Evolutionary conservation across 2,113 vertebrate species (phyloP), one percentile per base, ranked within the genome.

Genomic region (Aptenodytes patagonicus): DNA sequence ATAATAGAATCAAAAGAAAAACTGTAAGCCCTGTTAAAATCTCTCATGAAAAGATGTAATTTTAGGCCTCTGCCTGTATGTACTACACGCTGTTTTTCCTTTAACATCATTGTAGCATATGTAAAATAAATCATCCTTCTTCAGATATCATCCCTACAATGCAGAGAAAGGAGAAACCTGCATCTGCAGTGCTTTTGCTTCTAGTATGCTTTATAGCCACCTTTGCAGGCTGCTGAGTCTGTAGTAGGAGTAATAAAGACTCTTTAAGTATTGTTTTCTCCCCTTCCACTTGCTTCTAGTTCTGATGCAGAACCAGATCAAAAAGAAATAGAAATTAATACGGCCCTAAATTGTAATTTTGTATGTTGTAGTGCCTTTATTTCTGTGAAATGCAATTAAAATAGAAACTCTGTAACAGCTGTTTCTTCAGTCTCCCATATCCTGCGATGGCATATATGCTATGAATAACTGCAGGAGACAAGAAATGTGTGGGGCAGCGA

Each of bases 401-500:
- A 38, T 4, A 64, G 42, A 7, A 82, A 14, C 40, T 84, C 26
- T 82, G 28, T 47, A 62, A 9, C 4, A 64, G 17, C 18, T 66
- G 15, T 36, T 87, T 75, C 29, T 42, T 80, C 22, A 28, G 52
- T 44, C 17, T 85, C n/a, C 47, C 1, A 0, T 83, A 2, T 13
- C 11, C n/a, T 61, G 49, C 0, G 0, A 22, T 22, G 7, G 7
- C 13, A 20, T 19, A 24, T 1, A 1, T 26, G 36, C 44, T 64
- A 3, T n/a, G 62, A 51, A 4, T 34, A 87, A 46, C 54, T 16
- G 38, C 17, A 58, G 54, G 5, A 51, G 44, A 14, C 31, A 83
- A 42, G 38, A 66, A 57, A 34, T 44, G 11, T 20, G 7, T 52
- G 49, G 24, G 46, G 55, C 55, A 58, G 16, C 68, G 26, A 34